A percentile compares a stretch with the other conserved stretches of the same genome.
Evolutionary conservation across 2,113 vertebrate species (phyloP).

Genomic region (Carlito syrichta): DNA sequence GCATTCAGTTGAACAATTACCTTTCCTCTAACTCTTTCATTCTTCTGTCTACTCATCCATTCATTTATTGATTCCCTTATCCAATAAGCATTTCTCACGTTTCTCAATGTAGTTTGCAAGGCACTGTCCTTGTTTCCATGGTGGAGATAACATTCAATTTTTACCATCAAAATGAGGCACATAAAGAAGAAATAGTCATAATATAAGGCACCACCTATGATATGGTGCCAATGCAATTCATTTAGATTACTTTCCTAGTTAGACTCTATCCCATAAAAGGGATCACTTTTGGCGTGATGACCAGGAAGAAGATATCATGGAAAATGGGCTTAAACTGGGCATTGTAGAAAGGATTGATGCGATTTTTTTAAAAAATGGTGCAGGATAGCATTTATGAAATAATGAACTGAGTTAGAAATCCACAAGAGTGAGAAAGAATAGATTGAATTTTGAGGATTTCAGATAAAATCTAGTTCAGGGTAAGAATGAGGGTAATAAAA

Average conservation of each 20-base stretch:
- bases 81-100: background rate
- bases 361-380: background rate
- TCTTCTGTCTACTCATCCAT: background rate
- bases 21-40: background rate
- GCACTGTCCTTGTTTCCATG: background rate
- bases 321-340: background rate
- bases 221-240: background rate
- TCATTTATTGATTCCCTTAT: background rate
- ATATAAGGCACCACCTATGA: background rate
- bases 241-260: slow-evolving; percentile 5
- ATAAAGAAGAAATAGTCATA: background rate
- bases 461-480: background rate
- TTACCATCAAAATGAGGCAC: background rate
- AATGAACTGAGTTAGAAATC: slow-evolving; percentile 18
- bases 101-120: background rate
- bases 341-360: background rate
- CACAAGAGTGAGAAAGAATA: background rate
- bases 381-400: background rate
- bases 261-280: background rate
- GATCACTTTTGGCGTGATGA: background rate
- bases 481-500: slow-evolving; percentile 5
- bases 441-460: slow-evolving; percentile 7
- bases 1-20: background rate
- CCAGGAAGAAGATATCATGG: background rate
- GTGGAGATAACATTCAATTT: background rate